phyloP scores from a whole-genome alignment of 2,888 invertebrate species.

The Myopa tessellatipennis region DNA sequence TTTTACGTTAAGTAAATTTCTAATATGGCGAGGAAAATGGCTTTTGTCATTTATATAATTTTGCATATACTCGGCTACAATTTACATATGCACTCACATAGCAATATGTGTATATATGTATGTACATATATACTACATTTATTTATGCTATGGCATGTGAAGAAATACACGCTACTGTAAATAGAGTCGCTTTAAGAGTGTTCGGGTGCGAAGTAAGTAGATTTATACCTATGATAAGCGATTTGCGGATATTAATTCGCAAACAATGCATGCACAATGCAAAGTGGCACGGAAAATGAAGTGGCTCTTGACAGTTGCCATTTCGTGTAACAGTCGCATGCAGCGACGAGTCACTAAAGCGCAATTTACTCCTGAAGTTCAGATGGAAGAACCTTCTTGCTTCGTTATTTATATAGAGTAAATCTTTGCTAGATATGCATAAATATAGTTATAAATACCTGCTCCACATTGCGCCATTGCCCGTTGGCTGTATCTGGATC shows the following conservation, averaged over 20 bases:
- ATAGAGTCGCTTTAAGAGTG: too few species aligned
- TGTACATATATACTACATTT: too few species aligned
- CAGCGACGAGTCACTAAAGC: background rate
- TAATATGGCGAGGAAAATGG: slow-evolving; percentile 3
- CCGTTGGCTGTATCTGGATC: slow-evolving; percentile 68
- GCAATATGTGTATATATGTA: too few species aligned
- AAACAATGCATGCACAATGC: slow-evolving; percentile 23
- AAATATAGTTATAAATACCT: slow-evolving; percentile 67
- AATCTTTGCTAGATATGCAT: background rate
- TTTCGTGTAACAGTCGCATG: background rate
- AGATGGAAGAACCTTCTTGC: background rate
- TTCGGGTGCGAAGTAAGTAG: background rate
- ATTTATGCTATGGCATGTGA: too few species aligned
- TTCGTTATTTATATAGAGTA: background rate
- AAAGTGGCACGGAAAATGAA: slow-evolving; percentile 18
- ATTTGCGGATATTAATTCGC: slow-evolving; percentile 21
- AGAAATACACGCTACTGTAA: background rate
- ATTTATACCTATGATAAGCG: background rate
- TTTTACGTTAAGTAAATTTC: background rate
- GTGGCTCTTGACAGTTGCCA: slow-evolving; percentile 20
- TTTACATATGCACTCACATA: too few species aligned
- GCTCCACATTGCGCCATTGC: slow-evolving; percentile 75
- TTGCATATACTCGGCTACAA: background rate
- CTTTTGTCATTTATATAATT: background rate
- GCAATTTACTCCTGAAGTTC: background rate